phyloP scores from a whole-genome alignment of 1,140 invertebrate genomes.

The Grapholita molesta region DNA sequence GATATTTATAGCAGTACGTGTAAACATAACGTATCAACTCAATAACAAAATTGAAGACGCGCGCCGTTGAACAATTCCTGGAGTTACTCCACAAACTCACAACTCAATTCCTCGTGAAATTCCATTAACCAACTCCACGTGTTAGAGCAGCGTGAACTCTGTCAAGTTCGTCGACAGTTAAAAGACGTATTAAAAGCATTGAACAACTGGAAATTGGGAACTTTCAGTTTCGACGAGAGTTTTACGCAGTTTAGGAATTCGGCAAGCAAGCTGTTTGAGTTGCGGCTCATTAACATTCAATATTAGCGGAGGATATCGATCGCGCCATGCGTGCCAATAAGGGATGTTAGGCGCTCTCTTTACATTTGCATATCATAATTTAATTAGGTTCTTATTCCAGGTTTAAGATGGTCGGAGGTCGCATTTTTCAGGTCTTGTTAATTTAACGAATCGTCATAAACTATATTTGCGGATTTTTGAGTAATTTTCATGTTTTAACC shows the following conservation, averaged over 20 bases:
- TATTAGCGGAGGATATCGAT: constrained; percentile 36
- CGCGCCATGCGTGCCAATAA: neutral
- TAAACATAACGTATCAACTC: neutral
- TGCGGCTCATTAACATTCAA: constrained; percentile 45
- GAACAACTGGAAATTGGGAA: constrained; percentile 22
- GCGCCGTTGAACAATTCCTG: constrained; percentile 22
- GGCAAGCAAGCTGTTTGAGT: constrained; percentile 33
- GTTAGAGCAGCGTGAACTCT: constrained; percentile 34
- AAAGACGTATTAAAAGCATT: constrained; percentile 34
- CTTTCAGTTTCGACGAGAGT: constrained; percentile 26
- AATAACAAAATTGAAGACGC: constrained; percentile 5
- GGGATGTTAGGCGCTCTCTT: neutral
- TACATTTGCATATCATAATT: neutral
- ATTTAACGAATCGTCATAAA: no score
- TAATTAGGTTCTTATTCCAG: no score
- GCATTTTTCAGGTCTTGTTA: no score
- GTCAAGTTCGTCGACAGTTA: constrained; percentile 27
- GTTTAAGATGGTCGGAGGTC: no score
- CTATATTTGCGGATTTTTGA: no score
- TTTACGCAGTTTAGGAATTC: constrained; percentile 33
- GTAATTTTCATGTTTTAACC: no score
- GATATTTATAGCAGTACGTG: neutral
- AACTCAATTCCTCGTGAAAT: constrained; percentile 30
- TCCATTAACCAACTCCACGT: constrained; percentile 31
- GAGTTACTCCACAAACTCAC: constrained; percentile 21